Percentiles rank a stretch among this genome's conserved stretches.
phyloP scores from a whole-genome alignment of 2,113 vertebrate genomes.

The Porphyrio hochstetteri region DNA sequence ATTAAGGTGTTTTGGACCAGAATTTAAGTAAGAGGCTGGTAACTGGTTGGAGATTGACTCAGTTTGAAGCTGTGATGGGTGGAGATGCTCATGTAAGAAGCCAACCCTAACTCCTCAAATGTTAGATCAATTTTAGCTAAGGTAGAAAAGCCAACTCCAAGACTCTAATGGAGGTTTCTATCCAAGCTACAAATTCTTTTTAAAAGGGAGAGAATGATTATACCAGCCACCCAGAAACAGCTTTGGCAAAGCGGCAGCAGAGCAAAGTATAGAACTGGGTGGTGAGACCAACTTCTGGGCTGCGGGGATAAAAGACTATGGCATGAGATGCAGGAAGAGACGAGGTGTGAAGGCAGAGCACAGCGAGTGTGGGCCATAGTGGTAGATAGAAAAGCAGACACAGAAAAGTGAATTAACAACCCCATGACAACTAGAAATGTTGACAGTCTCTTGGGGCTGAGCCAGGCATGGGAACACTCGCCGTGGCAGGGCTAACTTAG shows the following conservation, averaged over 20 bases:
- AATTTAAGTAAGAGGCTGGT: background rate
- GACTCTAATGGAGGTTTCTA: background rate
- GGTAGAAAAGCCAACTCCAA: background rate
- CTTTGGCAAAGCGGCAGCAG: background rate
- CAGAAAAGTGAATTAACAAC: slow-evolving; percentile 53
- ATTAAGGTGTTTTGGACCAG: background rate
- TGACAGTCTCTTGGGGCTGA: slow-evolving; percentile 32
- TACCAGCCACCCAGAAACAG: slow-evolving; percentile 1
- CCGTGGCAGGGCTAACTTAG: background rate
- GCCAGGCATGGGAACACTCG: background rate
- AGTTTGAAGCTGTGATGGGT: background rate
- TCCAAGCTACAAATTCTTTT: background rate
- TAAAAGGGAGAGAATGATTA: background rate
- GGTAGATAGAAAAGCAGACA: slow-evolving; percentile 29
- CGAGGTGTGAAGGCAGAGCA: slow-evolving; percentile 44
- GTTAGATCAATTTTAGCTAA: background rate
- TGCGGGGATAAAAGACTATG: slow-evolving; percentile 13
- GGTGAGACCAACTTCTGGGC: slow-evolving; percentile 48
- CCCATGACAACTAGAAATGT: slow-evolving; percentile 16
- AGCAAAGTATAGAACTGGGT: background rate
- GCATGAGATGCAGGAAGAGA: slow-evolving; percentile 39
- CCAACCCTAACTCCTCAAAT: background rate
- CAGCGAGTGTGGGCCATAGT: slow-evolving; percentile 9
- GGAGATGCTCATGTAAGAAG: background rate
- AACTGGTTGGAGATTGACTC: background rate